Percentiles rank a stretch among this genome's conserved stretches.
Evolutionary conservation across 2,113 vertebrate species (phyloP).

Genomic region (Calyptomena viridis): DNA sequence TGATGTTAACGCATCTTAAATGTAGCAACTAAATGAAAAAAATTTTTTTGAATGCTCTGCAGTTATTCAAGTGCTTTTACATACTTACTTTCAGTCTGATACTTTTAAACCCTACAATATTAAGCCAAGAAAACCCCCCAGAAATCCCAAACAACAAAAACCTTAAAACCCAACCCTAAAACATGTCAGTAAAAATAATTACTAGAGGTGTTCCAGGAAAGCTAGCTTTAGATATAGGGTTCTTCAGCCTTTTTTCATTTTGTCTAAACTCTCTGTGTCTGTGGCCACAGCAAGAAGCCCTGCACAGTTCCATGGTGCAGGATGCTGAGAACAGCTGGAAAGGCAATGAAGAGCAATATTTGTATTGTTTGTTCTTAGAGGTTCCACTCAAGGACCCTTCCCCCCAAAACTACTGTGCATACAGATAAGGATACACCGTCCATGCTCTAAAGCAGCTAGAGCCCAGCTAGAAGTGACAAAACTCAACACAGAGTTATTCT

Average conservation of each 20-base stretch:
- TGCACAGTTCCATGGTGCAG: neutral
- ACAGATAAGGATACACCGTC: neutral
- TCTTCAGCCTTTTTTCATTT: neutral
- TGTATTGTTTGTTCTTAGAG: neutral
- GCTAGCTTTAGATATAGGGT: neutral
- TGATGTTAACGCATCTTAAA: neutral
- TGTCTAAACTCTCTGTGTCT: neutral
- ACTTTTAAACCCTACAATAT: neutral
- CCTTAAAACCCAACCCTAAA: neutral
- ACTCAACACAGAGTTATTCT: too few species aligned
- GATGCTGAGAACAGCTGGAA: neutral
- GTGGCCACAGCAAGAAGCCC: neutral
- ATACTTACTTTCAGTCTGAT: neutral
- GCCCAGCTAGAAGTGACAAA: neutral
- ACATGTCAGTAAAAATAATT: neutral
- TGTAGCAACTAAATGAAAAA: rapidly evolving
- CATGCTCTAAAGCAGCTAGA: neutral
- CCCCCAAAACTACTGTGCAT: neutral
- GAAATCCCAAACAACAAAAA: neutral
- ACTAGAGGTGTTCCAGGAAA: neutral
- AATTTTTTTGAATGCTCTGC: neutral
- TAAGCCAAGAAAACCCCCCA: neutral
- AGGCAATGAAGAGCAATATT: neutral
- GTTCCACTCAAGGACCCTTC: neutral
- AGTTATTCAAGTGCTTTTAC: neutral